A percentile compares a stretch with the other conserved stretches of the same genome.
phyloP scores from a whole-genome alignment of 2,797 vertebrate species.

The Novumbra hubbsi region DNA sequence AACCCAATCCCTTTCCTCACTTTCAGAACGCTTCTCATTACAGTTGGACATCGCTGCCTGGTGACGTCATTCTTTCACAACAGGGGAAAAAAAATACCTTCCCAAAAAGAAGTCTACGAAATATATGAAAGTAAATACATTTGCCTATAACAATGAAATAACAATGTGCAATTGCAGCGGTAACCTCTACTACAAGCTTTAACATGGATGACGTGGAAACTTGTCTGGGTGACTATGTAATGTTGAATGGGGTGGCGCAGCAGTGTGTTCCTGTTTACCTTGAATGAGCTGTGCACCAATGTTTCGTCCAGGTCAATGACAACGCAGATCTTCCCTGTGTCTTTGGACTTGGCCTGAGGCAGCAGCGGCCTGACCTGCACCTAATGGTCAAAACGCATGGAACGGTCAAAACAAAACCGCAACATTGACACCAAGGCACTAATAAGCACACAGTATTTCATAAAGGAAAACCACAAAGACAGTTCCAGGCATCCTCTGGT shows the following conservation, averaged over 20 bases:
- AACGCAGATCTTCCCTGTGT: conserved; percentile 91
- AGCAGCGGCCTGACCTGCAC: conserved; percentile 82
- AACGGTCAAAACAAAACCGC: background rate
- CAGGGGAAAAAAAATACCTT: background rate
- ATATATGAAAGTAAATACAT: background rate
- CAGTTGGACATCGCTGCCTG: conserved; percentile 12
- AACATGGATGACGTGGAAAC: background rate
- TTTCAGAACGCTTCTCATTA: background rate
- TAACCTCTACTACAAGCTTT: background rate
- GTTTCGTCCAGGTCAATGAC: conserved; percentile 98
- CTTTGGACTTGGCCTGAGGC: conserved; percentile 83
- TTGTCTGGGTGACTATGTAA: background rate
- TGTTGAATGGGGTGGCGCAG: background rate
- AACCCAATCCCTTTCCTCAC: background rate
- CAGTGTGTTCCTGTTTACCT: conserved; percentile 72
- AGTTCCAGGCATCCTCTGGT: too few relatives aligned
- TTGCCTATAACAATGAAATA: background rate
- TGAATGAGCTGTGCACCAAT: conserved; percentile 97
- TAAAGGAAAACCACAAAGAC: too few relatives aligned
- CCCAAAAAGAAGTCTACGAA: background rate
- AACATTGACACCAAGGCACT: background rate
- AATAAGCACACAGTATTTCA: background rate
- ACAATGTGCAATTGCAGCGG: background rate
- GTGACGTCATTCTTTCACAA: conserved; percentile 28
- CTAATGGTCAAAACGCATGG: conserved; percentile 49